These are phyloP conservation scores for Lonchura striata DNA, from an alignment of 2,113 vertebrate species.

Conservation along the genomic window DNA sequence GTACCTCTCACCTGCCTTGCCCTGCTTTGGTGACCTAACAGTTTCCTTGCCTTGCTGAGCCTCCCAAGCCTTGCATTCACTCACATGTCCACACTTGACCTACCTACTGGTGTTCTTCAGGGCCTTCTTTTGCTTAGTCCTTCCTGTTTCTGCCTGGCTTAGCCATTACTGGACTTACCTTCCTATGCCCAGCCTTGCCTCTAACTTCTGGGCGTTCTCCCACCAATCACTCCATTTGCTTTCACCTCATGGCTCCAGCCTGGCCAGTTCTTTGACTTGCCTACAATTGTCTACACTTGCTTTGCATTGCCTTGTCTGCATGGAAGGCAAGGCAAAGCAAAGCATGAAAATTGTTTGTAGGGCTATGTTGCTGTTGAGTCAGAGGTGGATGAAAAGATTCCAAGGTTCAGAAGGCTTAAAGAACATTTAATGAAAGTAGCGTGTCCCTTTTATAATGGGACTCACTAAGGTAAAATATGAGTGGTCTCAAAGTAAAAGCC, in stretches of 20 bases:
- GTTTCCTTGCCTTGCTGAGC: no score
- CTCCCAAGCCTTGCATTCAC: no score
- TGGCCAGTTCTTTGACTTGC: background rate
- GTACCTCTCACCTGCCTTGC: no score
- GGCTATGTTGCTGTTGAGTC: no score
- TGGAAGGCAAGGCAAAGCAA: background rate
- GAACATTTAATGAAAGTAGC: no score
- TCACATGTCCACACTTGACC: background rate
- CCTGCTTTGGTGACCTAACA: no score
- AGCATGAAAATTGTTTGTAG: background rate
- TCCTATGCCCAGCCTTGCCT: no score
- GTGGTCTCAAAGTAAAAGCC: no score
- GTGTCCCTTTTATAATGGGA: no score
- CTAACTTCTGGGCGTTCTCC: background rate
- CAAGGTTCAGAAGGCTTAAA: no score
- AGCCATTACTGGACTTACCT: background rate
- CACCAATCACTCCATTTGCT: background rate
- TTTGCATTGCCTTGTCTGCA: background rate
- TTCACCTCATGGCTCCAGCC: background rate
- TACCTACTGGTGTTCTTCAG: background rate
- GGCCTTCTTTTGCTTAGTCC: background rate
- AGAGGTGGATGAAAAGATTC: no score
- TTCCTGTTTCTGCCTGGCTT: background rate
- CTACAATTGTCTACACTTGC: background rate
- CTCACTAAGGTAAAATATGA: no score